Conservation (phyloP, 2,113 vertebrate species). For the Capreolus pygargus region DNA sequence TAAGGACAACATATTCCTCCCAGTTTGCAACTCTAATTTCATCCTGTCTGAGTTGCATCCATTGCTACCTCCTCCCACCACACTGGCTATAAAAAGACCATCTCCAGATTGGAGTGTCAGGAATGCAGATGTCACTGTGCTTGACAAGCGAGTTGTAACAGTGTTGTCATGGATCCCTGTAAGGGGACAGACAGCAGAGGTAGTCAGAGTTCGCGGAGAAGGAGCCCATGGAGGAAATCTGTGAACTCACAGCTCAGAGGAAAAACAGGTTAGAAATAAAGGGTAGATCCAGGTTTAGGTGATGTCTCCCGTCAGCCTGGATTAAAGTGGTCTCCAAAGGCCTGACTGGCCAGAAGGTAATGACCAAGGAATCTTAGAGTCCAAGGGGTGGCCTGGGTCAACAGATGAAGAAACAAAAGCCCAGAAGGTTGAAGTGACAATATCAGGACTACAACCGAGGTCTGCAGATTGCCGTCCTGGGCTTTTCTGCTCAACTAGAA, state of each 20-base stretch:
- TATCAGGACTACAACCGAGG: background rate
- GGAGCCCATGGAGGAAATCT: background rate
- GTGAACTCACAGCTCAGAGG: background rate
- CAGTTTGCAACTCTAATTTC: constrained; percentile 76
- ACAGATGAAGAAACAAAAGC: background rate
- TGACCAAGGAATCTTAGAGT: background rate
- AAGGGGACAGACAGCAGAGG: constrained; percentile 2
- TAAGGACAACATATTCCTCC: constrained; percentile 78
- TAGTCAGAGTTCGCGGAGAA: background rate
- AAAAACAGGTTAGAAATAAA: background rate
- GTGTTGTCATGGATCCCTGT: constrained; percentile 52
- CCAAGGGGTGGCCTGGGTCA: background rate
- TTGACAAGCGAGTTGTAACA: constrained; percentile 67
- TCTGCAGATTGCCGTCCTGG: background rate
- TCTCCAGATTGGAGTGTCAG: constrained; percentile 83
- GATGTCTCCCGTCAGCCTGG: background rate
- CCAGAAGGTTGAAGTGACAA: background rate
- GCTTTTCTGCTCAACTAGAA: background rate
- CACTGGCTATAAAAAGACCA: constrained; percentile 83
- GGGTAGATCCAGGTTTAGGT: too few species aligned
- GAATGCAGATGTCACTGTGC: constrained; percentile 81
- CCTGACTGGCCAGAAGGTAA: background rate
- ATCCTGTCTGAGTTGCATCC: constrained; percentile 75
- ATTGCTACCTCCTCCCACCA: constrained; percentile 80
- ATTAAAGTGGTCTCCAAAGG: background rate